Percentiles rank a stretch among this genome's conserved stretches.
phyloP scores from a whole-genome alignment of 2,797 vertebrate species.

The Lagodon rhomboides region DNA sequence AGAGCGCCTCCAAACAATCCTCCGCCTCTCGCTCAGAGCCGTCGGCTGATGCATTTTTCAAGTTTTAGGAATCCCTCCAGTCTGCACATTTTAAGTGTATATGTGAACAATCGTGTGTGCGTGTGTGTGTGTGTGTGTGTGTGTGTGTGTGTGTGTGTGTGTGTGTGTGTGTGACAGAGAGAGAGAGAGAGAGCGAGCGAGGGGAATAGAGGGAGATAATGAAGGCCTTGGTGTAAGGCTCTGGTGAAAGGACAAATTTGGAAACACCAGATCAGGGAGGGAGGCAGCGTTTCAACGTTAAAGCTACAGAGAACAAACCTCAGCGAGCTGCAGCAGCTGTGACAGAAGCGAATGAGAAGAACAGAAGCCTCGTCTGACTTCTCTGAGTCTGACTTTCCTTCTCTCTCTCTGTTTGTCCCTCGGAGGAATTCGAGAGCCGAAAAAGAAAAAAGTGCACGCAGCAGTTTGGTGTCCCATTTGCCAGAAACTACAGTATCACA shows the following conservation, averaged over 20 bases:
- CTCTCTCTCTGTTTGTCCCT: slow-evolving; percentile 9
- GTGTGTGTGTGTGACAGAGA: slow-evolving; percentile 13
- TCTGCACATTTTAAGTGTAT: slow-evolving; percentile 57
- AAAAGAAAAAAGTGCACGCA: slow-evolving; percentile 28
- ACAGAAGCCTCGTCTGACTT: slow-evolving; percentile 48
- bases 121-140: slow-evolving; percentile 24
- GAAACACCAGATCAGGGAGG: slow-evolving; percentile 76
- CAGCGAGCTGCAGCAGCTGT: slow-evolving; percentile 42
- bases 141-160: slow-evolving; percentile 24
- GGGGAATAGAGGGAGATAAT: slow-evolving; percentile 71
- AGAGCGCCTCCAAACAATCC: background rate
- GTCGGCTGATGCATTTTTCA: slow-evolving; percentile 43
- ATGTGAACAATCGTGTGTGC: slow-evolving; percentile 27
- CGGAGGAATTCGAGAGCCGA: slow-evolving; percentile 45
- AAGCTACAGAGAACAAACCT: slow-evolving; percentile 68
- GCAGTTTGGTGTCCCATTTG: slow-evolving; percentile 43
- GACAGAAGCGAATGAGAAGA: slow-evolving; percentile 57
- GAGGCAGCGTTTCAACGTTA: slow-evolving; percentile 58
- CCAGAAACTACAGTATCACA: slow-evolving; percentile 26
- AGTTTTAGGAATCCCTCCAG: slow-evolving; percentile 60
- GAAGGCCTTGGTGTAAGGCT: slow-evolving; percentile 77
- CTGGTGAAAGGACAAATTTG: slow-evolving; percentile 82
- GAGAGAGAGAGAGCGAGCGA: slow-evolving; percentile 41
- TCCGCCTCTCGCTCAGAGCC: slow-evolving; percentile 10
- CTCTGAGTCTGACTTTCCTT: slow-evolving; percentile 44